Conservation (phyloP, 2,888 invertebrate species). For the Hydriomena furcata region DNA sequence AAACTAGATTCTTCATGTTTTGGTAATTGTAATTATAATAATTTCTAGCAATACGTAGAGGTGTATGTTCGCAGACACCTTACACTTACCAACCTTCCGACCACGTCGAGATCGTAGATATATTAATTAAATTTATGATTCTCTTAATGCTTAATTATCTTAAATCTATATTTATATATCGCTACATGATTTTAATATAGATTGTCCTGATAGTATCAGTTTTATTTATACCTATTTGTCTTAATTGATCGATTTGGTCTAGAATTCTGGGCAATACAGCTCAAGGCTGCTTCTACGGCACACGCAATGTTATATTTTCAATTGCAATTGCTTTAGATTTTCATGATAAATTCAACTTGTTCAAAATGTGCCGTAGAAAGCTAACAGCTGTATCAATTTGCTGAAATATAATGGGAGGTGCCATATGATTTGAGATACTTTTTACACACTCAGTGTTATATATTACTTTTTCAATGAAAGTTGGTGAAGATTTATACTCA, state of each 20-base stretch:
- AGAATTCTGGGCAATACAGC: neutral
- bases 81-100: too few relatives aligned
- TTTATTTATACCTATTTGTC: neutral
- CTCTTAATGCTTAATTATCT: too few relatives aligned
- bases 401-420: conserved; percentile 3
- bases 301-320: too few relatives aligned
- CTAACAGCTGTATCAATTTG: neutral
- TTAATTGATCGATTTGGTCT: conserved; percentile 5
- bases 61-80: too few relatives aligned
- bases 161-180: conserved; percentile 11
- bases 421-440: conserved; percentile 1
- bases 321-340: too few relatives aligned
- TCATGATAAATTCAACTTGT: too few relatives aligned
- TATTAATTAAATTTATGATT: too few relatives aligned
- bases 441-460: conserved; percentile 25
- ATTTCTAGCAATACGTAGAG: too few relatives aligned
- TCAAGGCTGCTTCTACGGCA: neutral
- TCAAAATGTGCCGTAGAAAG: neutral
- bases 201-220: conserved; percentile 3
- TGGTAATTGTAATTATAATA: too few relatives aligned
- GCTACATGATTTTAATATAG: conserved; percentile 7
- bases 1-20: too few relatives aligned
- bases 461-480: conserved; percentile 48
- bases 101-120: too few relatives aligned
- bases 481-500: conserved; percentile 55